Evolutionary conservation across 2,797 vertebrate species (phyloP).

Genomic region (Sebastes iracundus): DNA sequence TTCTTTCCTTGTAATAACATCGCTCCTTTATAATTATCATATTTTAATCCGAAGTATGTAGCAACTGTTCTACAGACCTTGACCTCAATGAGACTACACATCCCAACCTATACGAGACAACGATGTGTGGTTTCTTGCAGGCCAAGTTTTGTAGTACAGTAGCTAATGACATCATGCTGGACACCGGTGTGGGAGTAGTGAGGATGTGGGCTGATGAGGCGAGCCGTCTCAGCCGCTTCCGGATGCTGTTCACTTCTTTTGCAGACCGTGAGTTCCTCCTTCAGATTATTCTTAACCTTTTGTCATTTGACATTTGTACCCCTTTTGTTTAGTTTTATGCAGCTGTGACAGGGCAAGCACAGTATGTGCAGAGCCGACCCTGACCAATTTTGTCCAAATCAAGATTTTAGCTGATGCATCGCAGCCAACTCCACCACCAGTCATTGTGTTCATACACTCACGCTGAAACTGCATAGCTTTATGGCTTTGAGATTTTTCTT

Average conservation of each 20-base stretch:
- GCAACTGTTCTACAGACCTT: constrained; percentile 56
- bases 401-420: no score
- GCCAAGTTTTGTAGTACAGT: constrained; percentile 97
- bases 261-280: constrained; percentile 89
- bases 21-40: neutral
- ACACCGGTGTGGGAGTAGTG: constrained; percentile 89
- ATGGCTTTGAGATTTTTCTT: no score
- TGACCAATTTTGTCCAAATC: no score
- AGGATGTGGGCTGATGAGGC: constrained; percentile 96
- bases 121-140: constrained; percentile 65
- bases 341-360: neutral
- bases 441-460: no score
- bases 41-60: neutral
- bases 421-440: no score
- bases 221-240: constrained; percentile 93
- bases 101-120: constrained; percentile 15
- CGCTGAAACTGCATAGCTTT: no score
- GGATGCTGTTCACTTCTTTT: constrained; percentile 94
- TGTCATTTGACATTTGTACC: neutral
- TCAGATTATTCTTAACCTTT: neutral
- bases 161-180: constrained; percentile 91
- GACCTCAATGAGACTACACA: constrained; percentile 51
- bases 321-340: neutral
- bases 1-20: constrained; percentile 4
- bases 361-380: neutral